These are phyloP conservation scores for Chlamydotis undulata DNA, from an alignment of 2,113 vertebrate species.

Conservation along the genomic window DNA sequence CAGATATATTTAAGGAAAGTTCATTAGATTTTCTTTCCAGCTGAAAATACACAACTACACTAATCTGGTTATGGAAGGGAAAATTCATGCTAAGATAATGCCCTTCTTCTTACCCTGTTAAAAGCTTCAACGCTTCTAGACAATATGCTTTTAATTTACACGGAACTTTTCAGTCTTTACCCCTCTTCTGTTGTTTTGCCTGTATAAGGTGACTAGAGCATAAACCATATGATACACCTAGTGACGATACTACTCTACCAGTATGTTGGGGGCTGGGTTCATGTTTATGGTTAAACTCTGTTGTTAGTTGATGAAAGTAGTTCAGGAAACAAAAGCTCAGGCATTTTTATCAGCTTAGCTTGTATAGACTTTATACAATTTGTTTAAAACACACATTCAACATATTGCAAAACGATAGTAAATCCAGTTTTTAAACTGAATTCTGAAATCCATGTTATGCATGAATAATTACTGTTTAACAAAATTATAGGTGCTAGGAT, in stretches of 20 bases:
- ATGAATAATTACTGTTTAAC: constrained; percentile 54
- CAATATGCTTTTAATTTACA: not conserved
- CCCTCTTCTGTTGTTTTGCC: not conserved
- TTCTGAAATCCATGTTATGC: constrained; percentile 28
- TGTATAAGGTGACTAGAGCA: not conserved
- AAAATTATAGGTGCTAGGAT: constrained; percentile 43
- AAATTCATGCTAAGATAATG: not conserved
- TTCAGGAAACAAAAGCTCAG: constrained; percentile 20
- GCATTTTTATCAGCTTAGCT: constrained; percentile 39
- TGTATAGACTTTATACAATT: not conserved
- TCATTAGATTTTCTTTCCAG: not conserved
- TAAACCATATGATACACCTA: not conserved
- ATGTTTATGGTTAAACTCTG: not conserved
- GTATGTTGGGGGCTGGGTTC: not conserved
- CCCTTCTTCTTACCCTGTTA: not conserved
- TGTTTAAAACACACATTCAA: constrained; percentile 11
- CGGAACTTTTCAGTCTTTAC: not conserved
- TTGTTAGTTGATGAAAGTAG: not conserved
- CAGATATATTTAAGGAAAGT: not conserved
- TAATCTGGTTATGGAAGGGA: not conserved
- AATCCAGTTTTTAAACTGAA: constrained; percentile 28
- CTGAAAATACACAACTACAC: not conserved
- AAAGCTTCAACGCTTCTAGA: not conserved
- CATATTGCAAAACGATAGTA: not conserved
- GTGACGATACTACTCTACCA: not conserved